These are phyloP conservation scores for Aix galericulata DNA, from an alignment of 2,113 vertebrate species.

Conservation along the genomic window DNA sequence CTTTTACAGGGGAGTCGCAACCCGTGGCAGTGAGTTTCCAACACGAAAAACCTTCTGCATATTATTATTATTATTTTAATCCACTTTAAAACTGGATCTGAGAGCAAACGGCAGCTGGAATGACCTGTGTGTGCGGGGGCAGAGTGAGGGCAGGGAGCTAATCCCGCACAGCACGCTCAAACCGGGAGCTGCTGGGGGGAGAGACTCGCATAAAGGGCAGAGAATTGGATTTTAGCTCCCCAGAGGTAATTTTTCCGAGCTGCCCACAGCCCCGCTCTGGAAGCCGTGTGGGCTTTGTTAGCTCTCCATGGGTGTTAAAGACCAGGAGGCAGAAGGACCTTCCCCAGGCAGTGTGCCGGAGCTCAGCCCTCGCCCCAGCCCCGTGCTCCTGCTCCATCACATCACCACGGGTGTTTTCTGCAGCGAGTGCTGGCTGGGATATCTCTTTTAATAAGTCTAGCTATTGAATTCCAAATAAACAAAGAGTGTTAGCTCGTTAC, in stretches of 20 bases:
- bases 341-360: background rate
- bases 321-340: background rate
- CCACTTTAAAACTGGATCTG: background rate
- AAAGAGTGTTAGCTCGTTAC: background rate
- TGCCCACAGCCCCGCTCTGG: background rate
- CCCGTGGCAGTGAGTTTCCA: background rate
- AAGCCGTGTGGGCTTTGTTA: background rate
- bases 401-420: background rate
- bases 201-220: background rate
- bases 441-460: background rate
- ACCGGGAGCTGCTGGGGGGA: background rate
- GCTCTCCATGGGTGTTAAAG: background rate
- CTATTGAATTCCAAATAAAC: background rate
- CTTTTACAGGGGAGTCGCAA: background rate
- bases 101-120: background rate
- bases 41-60: background rate
- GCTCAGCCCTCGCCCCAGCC: background rate
- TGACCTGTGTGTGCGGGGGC: background rate
- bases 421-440: background rate
- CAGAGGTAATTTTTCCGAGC: background rate
- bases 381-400: rapidly evolving
- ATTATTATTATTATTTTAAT: background rate
- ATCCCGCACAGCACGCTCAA: background rate
- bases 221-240: background rate
- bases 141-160: background rate